A percentile compares a stretch with the other conserved stretches of the same genome.
phyloP scores from a whole-genome alignment of 2,113 vertebrate species.

The Conger conger region DNA sequence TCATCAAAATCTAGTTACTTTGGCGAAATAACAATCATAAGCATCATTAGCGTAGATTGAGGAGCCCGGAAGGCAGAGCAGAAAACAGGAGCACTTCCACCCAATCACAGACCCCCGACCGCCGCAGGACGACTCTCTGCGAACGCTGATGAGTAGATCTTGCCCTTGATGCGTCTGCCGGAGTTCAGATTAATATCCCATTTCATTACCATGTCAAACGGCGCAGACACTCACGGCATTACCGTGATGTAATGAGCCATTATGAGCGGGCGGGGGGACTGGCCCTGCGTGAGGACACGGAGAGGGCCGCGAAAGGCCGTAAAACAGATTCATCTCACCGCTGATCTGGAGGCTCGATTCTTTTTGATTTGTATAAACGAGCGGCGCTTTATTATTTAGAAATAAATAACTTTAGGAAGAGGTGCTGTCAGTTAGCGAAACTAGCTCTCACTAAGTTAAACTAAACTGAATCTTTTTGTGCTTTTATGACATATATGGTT shows the following conservation, averaged over 20 bases:
- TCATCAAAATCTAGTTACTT: not conserved
- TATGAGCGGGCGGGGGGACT: not conserved
- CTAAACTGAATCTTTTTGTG: too few species aligned
- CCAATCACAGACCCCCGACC: not conserved
- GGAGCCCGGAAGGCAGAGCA: not conserved
- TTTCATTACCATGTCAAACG: conserved; percentile 6
- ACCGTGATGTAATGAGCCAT: not conserved
- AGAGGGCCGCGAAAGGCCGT: not conserved
- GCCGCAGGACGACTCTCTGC: not conserved
- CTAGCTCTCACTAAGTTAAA: too few species aligned
- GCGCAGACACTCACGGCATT: not conserved
- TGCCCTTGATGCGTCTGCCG: conserved; percentile 1
- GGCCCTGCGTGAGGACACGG: not conserved
- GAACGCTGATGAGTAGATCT: not conserved
- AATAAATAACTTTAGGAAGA: not conserved
- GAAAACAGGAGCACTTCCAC: not conserved
- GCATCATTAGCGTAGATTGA: not conserved
- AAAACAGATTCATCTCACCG: not conserved
- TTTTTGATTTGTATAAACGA: not conserved
- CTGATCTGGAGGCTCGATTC: not conserved
- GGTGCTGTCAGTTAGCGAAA: not conserved
- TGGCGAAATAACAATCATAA: not conserved
- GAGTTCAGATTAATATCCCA: not conserved
- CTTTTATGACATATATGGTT: too few species aligned
- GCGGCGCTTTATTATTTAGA: not conserved